A percentile compares a stretch with the other conserved stretches of the same genome.
phyloP scores from a whole-genome alignment of 2,888 invertebrate species.

The Leucozona laternaria region DNA sequence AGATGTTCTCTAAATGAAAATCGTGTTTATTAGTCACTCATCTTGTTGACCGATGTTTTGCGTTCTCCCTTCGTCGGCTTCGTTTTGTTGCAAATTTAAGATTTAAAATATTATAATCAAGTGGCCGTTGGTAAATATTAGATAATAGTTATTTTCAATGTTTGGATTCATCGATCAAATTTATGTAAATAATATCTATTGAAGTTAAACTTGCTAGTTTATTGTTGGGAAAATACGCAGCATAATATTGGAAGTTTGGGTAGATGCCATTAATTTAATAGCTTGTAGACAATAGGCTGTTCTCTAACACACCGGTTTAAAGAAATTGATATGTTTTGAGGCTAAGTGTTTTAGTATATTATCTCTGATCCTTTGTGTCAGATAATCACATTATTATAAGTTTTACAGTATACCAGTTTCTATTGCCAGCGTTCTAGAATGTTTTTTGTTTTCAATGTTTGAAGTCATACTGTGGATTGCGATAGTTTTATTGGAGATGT shows the following conservation, averaged over 20 bases:
- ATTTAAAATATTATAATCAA: slow-evolving; percentile 23
- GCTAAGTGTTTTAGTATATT: not conserved
- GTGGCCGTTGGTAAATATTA: slow-evolving; percentile 47
- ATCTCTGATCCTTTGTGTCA: not conserved
- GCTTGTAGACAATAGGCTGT: not conserved
- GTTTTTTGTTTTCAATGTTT: too few species aligned
- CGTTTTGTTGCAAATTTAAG: slow-evolving; percentile 38
- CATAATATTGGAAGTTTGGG: not conserved
- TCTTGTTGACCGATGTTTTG: slow-evolving; percentile 39
- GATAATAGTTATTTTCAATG: slow-evolving; percentile 49
- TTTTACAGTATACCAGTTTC: not conserved
- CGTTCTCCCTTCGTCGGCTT: slow-evolving; percentile 27
- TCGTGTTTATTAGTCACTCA: slow-evolving; percentile 73
- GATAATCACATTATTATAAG: not conserved
- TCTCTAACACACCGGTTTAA: not conserved
- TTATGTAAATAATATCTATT: slow-evolving; percentile 16
- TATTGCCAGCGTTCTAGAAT: not conserved
- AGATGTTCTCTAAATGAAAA: slow-evolving; percentile 62
- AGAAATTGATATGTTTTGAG: slow-evolving; percentile 8
- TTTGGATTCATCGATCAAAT: slow-evolving; percentile 41
- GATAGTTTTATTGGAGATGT: too few species aligned
- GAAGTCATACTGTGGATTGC: too few species aligned
- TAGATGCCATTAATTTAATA: not conserved
- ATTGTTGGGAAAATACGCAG: slow-evolving; percentile 19
- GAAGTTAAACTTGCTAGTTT: not conserved